Evolutionary conservation across 2,888 invertebrate species (phyloP).

Genomic region (Andrena bucephala): DNA sequence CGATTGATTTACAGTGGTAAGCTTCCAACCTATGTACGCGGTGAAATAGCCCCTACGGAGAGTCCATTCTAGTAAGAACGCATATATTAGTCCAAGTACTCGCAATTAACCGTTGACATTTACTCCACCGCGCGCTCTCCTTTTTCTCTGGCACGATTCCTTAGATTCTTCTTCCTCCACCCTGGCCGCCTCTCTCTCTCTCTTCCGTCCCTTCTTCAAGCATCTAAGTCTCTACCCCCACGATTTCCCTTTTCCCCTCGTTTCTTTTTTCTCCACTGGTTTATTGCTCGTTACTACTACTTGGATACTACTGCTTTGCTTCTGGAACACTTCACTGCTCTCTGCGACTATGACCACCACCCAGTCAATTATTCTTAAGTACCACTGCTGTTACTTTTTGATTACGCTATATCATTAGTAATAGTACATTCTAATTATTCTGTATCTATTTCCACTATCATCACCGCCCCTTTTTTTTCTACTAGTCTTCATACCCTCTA

Average conservation of each 20-base stretch:
- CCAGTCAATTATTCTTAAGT: neutral
- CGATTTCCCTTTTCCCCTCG: too few relatives aligned
- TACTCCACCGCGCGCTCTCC: constrained; percentile 60
- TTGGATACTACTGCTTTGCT: neutral
- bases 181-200: constrained; percentile 3
- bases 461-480: too few relatives aligned
- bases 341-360: neutral
- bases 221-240: too few relatives aligned
- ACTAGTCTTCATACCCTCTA: too few relatives aligned
- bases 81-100: constrained; percentile 70
- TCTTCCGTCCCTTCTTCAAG: neutral
- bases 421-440: too few relatives aligned
- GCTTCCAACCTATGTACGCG: constrained; percentile 36
- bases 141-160: constrained; percentile 55
- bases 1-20: constrained; percentile 74
- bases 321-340: neutral
- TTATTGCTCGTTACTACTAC: neutral
- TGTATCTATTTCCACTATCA: too few relatives aligned
- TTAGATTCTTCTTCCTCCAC: constrained; percentile 47
- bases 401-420: neutral
- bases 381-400: neutral
- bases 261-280: neutral
- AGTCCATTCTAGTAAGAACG: constrained; percentile 71
- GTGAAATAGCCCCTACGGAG: constrained; percentile 53
- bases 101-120: constrained; percentile 78